Conservation (phyloP, 2,797 vertebrate species). For the Parauchenoglanis ngamensis region DNA sequence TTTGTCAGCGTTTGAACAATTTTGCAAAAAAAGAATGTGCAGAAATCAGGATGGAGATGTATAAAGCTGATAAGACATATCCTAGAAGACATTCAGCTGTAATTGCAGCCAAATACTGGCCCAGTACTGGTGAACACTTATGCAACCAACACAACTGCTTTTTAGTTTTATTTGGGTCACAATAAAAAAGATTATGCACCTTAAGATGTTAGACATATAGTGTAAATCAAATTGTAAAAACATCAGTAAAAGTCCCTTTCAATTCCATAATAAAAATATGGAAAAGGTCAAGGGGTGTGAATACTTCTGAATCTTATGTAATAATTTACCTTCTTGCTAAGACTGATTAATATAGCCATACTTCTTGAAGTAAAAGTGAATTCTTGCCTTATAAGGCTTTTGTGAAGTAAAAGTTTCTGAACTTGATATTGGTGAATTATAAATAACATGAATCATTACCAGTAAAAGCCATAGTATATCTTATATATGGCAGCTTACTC, state of each 20-base stretch:
- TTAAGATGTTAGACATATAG: background rate
- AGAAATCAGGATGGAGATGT: background rate
- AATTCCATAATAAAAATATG: background rate
- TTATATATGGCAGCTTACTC: too few species aligned
- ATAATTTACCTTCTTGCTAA: too few species aligned
- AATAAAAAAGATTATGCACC: background rate
- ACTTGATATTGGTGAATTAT: too few species aligned
- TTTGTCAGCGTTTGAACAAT: background rate
- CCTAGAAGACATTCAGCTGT: background rate
- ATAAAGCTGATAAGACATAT: background rate
- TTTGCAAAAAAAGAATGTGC: background rate
- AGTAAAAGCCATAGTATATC: too few species aligned
- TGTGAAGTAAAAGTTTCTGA: too few species aligned
- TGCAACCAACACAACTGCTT: background rate
- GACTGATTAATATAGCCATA: too few species aligned
- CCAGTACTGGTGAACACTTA: background rate
- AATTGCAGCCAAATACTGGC: background rate
- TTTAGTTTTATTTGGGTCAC: background rate
- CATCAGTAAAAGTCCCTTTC: background rate
- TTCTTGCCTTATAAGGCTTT: too few species aligned
- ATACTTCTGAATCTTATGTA: too few species aligned
- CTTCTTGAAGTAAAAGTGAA: too few species aligned
- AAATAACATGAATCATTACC: too few species aligned
- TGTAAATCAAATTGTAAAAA: background rate
- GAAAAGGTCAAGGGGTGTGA: too few species aligned